phyloP scores from a whole-genome alignment of 2,797 vertebrate genomes.

The Sciurus vulgaris region DNA sequence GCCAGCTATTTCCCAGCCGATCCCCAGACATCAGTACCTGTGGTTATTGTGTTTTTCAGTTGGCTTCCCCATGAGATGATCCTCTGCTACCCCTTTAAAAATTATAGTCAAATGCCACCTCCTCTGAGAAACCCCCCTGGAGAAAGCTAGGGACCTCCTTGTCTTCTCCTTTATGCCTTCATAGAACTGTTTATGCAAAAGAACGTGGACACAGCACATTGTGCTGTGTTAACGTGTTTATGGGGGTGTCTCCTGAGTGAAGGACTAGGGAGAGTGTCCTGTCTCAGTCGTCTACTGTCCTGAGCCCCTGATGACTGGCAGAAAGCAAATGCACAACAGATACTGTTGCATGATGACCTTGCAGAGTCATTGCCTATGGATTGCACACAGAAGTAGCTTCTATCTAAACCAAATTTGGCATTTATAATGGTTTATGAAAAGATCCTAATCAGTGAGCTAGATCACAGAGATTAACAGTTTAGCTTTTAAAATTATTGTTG shows the following conservation, averaged over 20 bases:
- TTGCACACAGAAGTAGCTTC: slow-evolving; percentile 56
- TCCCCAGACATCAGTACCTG: not conserved
- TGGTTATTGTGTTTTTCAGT: not conserved
- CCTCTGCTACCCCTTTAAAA: not conserved
- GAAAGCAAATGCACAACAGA: not conserved
- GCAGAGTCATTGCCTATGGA: not conserved
- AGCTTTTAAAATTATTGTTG: slow-evolving; percentile 67
- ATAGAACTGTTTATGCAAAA: not conserved
- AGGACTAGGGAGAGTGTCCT: not conserved
- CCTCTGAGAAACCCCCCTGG: not conserved
- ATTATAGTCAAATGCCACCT: not conserved
- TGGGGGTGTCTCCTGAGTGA: not conserved
- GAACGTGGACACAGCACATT: not conserved
- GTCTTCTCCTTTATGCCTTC: not conserved
- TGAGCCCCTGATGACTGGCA: no score
- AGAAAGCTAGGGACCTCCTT: not conserved
- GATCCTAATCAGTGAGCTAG: slow-evolving; percentile 65
- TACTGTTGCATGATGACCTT: not conserved
- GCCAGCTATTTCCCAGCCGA: not conserved
- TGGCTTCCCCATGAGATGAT: not conserved
- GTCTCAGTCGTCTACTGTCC: not conserved
- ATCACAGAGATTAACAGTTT: slow-evolving; percentile 64
- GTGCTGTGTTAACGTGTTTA: not conserved
- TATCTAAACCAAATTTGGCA: slow-evolving; percentile 70
- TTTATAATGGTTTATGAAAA: slow-evolving; percentile 70